These are phyloP conservation scores for Agrochola macilenta DNA, from an alignment of 2,888 invertebrate species.

Conservation along the genomic window DNA sequence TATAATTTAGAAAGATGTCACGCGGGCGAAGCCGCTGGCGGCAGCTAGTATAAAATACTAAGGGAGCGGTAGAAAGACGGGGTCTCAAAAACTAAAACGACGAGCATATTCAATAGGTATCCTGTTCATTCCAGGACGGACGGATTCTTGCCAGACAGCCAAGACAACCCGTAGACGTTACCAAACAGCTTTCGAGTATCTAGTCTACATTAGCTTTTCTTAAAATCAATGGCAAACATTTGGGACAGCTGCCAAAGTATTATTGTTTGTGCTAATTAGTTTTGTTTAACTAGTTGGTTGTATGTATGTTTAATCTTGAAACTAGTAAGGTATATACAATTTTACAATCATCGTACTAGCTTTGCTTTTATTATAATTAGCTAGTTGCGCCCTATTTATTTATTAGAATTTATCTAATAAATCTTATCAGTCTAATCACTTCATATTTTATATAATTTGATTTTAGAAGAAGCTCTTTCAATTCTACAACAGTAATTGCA, in stretches of 20 bases:
- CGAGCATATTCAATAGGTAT: not conserved
- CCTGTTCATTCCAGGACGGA: not conserved
- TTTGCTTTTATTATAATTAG: not conserved
- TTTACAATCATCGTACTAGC: not conserved
- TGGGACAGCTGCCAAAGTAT: conserved; percentile 54
- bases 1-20: no score
- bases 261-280: conserved; percentile 49
- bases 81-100: not conserved
- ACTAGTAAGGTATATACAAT: not conserved
- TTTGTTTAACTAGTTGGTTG: conserved; percentile 17
- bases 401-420: not conserved
- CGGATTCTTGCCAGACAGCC: conserved; percentile 28
- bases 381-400: not conserved
- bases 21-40: no score
- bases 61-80: not conserved
- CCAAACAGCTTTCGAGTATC: conserved; percentile 30
- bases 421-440: not conserved
- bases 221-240: conserved; percentile 56
- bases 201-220: conserved; percentile 40
- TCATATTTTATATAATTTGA: not conserved
- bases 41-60: not conserved
- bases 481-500: not conserved
- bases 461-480: not conserved
- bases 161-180: conserved; percentile 30
- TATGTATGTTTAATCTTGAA: conserved; percentile 10